These are phyloP conservation scores for Brachionus asplanchnoidis DNA, from an alignment of 1,140 invertebrate species.

Conservation along the genomic window DNA sequence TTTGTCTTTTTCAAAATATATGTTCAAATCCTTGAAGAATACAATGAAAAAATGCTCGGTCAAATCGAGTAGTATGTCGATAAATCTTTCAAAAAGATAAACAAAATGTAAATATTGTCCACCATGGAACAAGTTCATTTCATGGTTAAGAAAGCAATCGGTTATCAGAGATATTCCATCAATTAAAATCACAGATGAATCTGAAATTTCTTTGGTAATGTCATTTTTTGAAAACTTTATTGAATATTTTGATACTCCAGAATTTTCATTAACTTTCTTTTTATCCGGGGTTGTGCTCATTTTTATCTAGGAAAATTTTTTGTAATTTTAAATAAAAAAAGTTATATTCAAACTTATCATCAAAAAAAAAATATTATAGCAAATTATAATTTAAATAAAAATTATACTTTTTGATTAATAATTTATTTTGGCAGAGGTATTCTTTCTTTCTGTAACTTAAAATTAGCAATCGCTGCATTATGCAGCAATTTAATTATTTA, in stretches of 20 bases:
- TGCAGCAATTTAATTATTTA: too few relatives aligned
- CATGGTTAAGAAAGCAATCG: background rate
- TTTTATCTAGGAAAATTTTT: too few relatives aligned
- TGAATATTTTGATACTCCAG: background rate
- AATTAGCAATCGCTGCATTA: too few relatives aligned
- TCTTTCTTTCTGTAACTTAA: too few relatives aligned
- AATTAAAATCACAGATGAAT: background rate
- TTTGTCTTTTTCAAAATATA: background rate
- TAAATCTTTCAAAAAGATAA: slow-evolving; percentile 22
- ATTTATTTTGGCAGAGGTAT: too few relatives aligned
- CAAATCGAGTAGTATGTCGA: background rate
- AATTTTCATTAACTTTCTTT: background rate
- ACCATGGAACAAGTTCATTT: background rate
- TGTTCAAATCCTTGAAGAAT: background rate
- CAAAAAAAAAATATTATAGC: too few relatives aligned
- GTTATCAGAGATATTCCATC: background rate
- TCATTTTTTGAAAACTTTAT: background rate
- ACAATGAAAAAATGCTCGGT: slow-evolving; percentile 10
- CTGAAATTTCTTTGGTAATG: slow-evolving; percentile 15
- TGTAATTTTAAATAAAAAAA: too few relatives aligned
- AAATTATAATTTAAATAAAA: too few relatives aligned
- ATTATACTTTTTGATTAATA: too few relatives aligned
- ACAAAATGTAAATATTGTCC: background rate
- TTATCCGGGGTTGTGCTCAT: background rate
- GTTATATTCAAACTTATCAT: too few relatives aligned